Conservation (phyloP, 2,888 invertebrate species). For the Drosophila paracracens region DNA sequence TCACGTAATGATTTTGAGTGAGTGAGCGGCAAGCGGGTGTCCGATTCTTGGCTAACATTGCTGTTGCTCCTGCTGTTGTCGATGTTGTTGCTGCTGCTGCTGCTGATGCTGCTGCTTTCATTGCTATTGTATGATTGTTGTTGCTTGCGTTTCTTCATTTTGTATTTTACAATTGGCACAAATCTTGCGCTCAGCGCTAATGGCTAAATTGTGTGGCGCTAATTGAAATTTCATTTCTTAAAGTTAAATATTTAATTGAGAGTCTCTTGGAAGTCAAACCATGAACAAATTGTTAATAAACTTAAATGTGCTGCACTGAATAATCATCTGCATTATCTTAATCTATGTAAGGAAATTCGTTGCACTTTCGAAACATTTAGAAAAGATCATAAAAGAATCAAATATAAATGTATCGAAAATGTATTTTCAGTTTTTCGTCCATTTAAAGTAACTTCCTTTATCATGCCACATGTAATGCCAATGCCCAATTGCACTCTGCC, state of each 20-base stretch:
- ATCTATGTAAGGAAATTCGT: not conserved
- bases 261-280: conserved; percentile 3
- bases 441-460: conserved; percentile 3
- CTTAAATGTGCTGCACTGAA: not conserved
- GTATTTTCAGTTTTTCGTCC: not conserved
- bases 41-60: conserved; percentile 63
- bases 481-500: conserved; percentile 2
- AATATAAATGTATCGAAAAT: not conserved
- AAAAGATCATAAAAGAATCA: not conserved
- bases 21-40: conserved; percentile 60
- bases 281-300: not conserved
- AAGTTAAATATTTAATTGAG: conserved; percentile 74
- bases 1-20: conserved; percentile 75
- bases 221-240: conserved; percentile 78
- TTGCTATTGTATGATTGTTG: conserved; percentile 1
- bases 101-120: conserved; percentile 24
- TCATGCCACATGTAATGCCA: conserved; percentile 22
- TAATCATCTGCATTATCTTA: not conserved
- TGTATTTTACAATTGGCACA: conserved; percentile 72
- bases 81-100: conserved; percentile 24
- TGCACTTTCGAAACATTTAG: not conserved
- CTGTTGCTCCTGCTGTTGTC: conserved; percentile 33
- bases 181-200: conserved; percentile 71
- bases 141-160: conserved; percentile 27
- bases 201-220: conserved; percentile 76